Conservation (phyloP, 1,140 invertebrate species). For the Drosophila orosa region DNA sequence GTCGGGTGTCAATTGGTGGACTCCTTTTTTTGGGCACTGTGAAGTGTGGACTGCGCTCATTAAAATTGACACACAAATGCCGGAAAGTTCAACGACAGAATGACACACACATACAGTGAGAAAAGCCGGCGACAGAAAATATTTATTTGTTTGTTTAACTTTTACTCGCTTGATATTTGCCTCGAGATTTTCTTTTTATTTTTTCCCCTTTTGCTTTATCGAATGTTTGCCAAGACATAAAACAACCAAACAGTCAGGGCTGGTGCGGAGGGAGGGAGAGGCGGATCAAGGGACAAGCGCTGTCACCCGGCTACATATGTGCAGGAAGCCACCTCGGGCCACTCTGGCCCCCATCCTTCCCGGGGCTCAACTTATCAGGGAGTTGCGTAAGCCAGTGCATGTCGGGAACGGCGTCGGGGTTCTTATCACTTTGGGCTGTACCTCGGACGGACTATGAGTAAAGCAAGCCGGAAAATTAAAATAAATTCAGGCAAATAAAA, state of each 20-base stretch:
- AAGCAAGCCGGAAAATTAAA: slow-evolving; percentile 18
- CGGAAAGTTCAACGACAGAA: slow-evolving; percentile 66
- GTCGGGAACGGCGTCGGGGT: slow-evolving; percentile 34
- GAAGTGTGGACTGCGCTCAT: slow-evolving; percentile 46
- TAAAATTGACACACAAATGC: slow-evolving; percentile 67
- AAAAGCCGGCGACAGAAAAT: slow-evolving; percentile 53
- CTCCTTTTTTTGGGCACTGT: slow-evolving; percentile 7
- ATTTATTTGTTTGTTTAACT: slow-evolving; percentile 72
- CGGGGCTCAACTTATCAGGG: slow-evolving; percentile 27
- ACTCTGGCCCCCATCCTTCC: slow-evolving; percentile 2
- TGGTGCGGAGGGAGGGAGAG: background rate
- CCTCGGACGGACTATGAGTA: slow-evolving; percentile 12
- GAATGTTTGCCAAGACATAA: slow-evolving; percentile 75
- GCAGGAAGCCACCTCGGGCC: slow-evolving; percentile 31
- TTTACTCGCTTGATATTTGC: slow-evolving; percentile 65
- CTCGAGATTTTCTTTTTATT: slow-evolving; percentile 29
- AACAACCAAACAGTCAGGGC: slow-evolving; percentile 50
- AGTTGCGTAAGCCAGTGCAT: slow-evolving; percentile 37
- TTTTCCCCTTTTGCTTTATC: slow-evolving; percentile 56
- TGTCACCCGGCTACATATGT: background rate
- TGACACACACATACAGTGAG: slow-evolving; percentile 34
- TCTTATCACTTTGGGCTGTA: slow-evolving; percentile 48
- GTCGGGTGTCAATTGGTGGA: slow-evolving; percentile 3
- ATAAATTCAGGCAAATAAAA: slow-evolving; percentile 16
- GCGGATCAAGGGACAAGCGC: slow-evolving; percentile 11